These are phyloP conservation scores for Archivesica marissinica DNA, from an alignment of 1,140 invertebrate genomes.

Conservation along the genomic window DNA sequence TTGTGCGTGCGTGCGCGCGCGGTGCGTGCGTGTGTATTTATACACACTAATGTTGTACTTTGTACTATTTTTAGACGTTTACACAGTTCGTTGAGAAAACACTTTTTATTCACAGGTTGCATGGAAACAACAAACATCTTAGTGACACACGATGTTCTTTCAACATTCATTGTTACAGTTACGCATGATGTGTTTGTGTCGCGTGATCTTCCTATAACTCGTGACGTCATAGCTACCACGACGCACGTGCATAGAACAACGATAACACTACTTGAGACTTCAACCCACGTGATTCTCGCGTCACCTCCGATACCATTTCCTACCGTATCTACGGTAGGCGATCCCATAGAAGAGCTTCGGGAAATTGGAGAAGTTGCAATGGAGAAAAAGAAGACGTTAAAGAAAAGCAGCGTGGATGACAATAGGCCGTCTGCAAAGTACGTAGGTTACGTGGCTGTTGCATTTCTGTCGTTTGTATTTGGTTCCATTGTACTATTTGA, in stretches of 20 bases:
- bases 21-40: too few relatives aligned
- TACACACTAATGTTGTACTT: too few relatives aligned
- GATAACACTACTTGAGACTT: neutral
- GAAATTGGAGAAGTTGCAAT: slow-evolving; percentile 21
- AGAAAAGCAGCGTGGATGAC: slow-evolving; percentile 40
- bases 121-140: slow-evolving; percentile 7
- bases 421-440: slow-evolving; percentile 52
- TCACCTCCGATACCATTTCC: neutral
- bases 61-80: too few relatives aligned
- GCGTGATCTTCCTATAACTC: neutral
- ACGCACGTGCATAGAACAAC: neutral
- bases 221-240: slow-evolving; percentile 32
- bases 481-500: slow-evolving; percentile 51
- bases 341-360: slow-evolving; percentile 40
- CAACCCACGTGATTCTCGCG: slow-evolving; percentile 5
- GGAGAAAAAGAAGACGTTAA: slow-evolving; percentile 39
- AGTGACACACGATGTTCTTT: slow-evolving; percentile 6
- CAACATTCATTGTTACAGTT: neutral
- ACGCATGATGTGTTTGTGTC: neutral
- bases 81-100: too few relatives aligned
- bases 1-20: too few relatives aligned
- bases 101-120: neutral
- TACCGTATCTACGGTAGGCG: neutral
- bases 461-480: slow-evolving; percentile 16
- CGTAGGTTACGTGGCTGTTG: slow-evolving; percentile 47